Base-by-base conservation (phyloP, 2,113 vertebrate species). In the Pimephales promelas region DNA sequence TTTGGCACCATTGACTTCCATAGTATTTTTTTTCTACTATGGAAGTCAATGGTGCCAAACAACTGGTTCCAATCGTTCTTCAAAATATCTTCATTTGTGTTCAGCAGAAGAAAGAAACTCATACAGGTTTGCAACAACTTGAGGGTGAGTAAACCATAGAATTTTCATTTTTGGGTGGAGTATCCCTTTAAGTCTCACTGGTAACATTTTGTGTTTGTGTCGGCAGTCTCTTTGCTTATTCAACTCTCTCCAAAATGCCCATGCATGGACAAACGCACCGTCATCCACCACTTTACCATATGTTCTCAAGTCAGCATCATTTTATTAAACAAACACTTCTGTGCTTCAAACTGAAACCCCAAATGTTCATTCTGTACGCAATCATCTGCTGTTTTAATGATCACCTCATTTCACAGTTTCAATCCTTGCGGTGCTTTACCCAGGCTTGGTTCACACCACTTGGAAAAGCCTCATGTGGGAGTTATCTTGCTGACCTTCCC, bases 321-420 rank as follows among this genome's bases (percentile, higher is more conserved):
- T 77, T 61, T 61, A 61, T 79, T 24, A 61, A 79, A 43, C 34
- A 61, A 61, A 66, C 40, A 36, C n/a, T 61, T 79, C 24, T 79
- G 59, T 31, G 16, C 40, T 47, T 66, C 61, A 18, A 28, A 49
- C 18, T 0, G 9, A 66, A 62, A 4, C 13, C 26, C 43, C 59
- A 79, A 79, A 66, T 49, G 78, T 31, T 49, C 59, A 31, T 9
- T 79, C 59, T 0, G 10, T 66, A 47, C 10, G 5, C 43, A 64
- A 64, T 43, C 57, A 79, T 62, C 59, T 79, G 77, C 24, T 79
- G 26, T 20, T 79, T 79, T 31, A 62, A 43, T 34, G 10, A 36
- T 56, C 75, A 40, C 34, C 56, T 77, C 31, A 59, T 77, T 59
- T 36, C 49, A 54, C 36, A 45, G 68, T 45, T 71, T 71, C 26